Base-by-base conservation (phyloP, 2,797 vertebrate species). In the Vultur gryphus region DNA sequence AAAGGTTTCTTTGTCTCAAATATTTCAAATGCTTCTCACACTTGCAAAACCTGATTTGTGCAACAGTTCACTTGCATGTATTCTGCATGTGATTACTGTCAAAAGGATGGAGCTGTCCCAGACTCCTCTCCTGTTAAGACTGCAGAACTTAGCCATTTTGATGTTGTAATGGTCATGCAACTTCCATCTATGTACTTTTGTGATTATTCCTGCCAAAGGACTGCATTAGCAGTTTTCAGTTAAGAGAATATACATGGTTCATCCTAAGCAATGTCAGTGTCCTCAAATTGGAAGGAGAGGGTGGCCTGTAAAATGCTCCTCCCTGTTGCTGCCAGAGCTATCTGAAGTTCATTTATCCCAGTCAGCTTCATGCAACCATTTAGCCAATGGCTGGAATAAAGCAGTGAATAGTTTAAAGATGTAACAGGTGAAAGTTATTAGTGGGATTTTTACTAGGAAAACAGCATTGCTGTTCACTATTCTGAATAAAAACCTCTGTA, bases 1-100 rank as follows among this genome's bases (percentile, higher is more conserved):
- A 79, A 91, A 94, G 33, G 62, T 94, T 86, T 44, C 58, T 93
- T 72, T 95, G 41, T 95, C 71, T 85, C 59, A 86, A 82, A 75
- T 84, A 66, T 37, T 90, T 90, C 46, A 92, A 69, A 88, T 90
- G 84, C 73, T 90, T 90, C 61, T 73, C 28, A 3, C 46, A 25
- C 44, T 89, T 67, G 77, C 37, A 66, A 91, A 90, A 79, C 20
- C 14, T 52, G 13, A 21, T 73, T 48, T 78, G 44, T 92, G 82
- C 51, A 82, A 67, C 8, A 6, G 41, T 90, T 97, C 33, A 35
- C 37, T 78, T 93, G 62, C 3, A 4, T 94, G 87, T 75, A 5
- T 87, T 87, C 35, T 93, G 89, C 86, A 66, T 93, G 77, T 69
- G 75, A 57, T 73, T 80, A 76, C 57, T 87, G 44, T 90, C 26